Evolutionary conservation across 1,140 invertebrate species (phyloP).

Genomic region (Cyclargus thomasi): DNA sequence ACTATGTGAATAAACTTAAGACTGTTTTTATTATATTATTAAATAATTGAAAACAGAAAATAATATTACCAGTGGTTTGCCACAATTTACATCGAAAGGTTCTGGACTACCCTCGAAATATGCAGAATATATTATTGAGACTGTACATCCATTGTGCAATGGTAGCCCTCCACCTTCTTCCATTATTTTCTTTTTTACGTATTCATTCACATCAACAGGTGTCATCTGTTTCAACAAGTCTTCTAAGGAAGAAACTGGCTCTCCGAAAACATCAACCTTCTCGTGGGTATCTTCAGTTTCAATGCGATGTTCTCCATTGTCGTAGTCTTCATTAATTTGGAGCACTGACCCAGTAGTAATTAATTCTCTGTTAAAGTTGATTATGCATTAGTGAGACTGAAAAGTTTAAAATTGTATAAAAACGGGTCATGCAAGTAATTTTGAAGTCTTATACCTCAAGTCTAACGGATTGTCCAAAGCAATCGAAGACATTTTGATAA

Average conservation of each 20-base stretch:
- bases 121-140: constrained; percentile 51
- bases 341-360: constrained; percentile 53
- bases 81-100: constrained; percentile 49
- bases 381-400: constrained; percentile 16
- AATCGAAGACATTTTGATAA: constrained; percentile 26
- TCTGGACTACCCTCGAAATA: constrained; percentile 55
- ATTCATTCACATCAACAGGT: constrained; percentile 40
- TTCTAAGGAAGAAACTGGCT: constrained; percentile 44
- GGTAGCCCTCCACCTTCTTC: constrained; percentile 56
- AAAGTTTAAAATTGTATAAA: constrained; percentile 14
- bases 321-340: constrained; percentile 54
- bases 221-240: constrained; percentile 38
- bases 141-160: constrained; percentile 44
- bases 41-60: background rate
- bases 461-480: constrained; percentile 52
- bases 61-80: constrained; percentile 51
- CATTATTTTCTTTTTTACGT: constrained; percentile 59
- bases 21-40: background rate
- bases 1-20: constrained; percentile 33
- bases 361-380: constrained; percentile 41
- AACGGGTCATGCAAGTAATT: constrained; percentile 4
- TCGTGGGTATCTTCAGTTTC: constrained; percentile 29
- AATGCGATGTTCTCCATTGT: constrained; percentile 34
- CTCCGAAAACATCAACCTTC: constrained; percentile 42
- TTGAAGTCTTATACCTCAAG: constrained; percentile 38